Evolutionary conservation across 2,797 vertebrate genomes (phyloP).

Genomic region (Cryptoprocta ferox): DNA sequence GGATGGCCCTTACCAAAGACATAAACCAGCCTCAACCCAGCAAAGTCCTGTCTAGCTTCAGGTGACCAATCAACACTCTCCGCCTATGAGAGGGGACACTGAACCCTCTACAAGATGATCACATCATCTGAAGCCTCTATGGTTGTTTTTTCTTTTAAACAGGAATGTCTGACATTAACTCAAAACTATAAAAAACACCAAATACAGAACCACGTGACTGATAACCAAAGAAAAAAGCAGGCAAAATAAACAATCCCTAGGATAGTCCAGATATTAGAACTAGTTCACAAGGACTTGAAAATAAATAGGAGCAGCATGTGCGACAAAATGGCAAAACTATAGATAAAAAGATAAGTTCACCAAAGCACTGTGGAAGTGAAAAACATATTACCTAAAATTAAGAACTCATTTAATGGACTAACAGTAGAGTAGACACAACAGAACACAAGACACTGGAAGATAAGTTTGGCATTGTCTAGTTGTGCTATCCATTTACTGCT

Average conservation of each 20-base stretch:
- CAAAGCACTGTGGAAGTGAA: background rate
- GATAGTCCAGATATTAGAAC: background rate
- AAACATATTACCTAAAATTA: slow-evolving; percentile 22
- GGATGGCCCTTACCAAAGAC: background rate
- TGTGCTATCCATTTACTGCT: background rate
- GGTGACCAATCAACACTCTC: background rate
- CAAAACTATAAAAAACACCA: slow-evolving; percentile 32
- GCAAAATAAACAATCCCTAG: background rate
- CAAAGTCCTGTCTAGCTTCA: background rate
- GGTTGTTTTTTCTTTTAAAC: background rate
- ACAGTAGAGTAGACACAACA: background rate
- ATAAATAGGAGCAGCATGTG: background rate
- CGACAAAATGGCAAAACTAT: background rate
- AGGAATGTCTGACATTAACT: background rate
- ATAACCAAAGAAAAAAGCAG: background rate
- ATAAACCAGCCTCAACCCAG: background rate
- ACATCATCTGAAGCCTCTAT: background rate
- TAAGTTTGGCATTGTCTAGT: background rate
- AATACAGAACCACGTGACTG: background rate
- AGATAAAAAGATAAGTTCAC: slow-evolving; percentile 24
- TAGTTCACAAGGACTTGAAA: background rate
- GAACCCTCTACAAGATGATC: background rate
- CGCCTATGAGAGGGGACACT: background rate
- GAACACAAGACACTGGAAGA: background rate
- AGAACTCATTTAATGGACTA: background rate